Base-by-base conservation (phyloP, 2,888 invertebrate species). In the Apamea monoglypha region DNA sequence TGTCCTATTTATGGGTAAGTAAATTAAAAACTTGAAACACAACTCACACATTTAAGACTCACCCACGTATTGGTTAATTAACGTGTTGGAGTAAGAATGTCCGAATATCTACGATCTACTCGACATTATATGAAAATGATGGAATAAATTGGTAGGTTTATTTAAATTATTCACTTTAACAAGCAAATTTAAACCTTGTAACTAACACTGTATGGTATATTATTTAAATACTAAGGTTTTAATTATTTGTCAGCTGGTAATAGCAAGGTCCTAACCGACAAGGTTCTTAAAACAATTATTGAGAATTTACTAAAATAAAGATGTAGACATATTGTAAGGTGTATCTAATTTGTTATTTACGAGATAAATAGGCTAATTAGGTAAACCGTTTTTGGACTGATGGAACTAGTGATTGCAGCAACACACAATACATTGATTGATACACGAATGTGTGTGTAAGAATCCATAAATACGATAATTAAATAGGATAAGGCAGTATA, bases 71-170 rank as follows among this genome's bases (percentile, higher is more conserved):
- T 6, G 32, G 16, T 61, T 50, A 1, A 3, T 36, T 36, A 21
- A 25, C 1, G n/a, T 5, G 29, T 16, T 53, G 10, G 21, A n/a
- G 0, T 69, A 44, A 53, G 16, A 81, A 71, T 81, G 81, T n/a
- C 40, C 8, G 25, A 25, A 29, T 40, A n/a, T 50, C 12, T 32
- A 5, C 18, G 21, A 50, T 53, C 4, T 70, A 70, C 21, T 21
- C 21, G 21, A 14, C 70, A 40, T 32, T 32, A 59, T 32, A 44
- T 61, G 36, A 79, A 47, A 53, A 64, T 36, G 0, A 18, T 6
- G 18, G 2, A 56, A 25, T 40, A 12, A 78, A 21, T 56, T 5
- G 0, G 3, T 5, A 40, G 1, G 3, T 5, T 61, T 1, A 53
- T 53, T 61, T 16, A 61, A 32, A 53, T 61, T 50, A 40, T 25